Percentiles rank a stretch among this genome's conserved stretches.
phyloP scores from a whole-genome alignment of 2,888 invertebrate species.

The Ennomos fuscantarius region DNA sequence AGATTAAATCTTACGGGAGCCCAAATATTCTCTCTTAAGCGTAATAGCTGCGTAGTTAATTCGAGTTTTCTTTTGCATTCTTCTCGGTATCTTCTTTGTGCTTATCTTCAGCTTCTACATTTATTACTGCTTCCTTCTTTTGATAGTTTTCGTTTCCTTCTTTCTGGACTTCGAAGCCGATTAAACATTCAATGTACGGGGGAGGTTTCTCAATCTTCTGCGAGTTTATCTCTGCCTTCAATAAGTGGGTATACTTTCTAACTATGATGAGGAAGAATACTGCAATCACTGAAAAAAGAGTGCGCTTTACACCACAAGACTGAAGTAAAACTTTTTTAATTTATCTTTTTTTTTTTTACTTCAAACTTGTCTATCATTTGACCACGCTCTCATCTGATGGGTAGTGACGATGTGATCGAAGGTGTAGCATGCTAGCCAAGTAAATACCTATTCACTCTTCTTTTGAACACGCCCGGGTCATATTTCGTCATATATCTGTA shows the following conservation, averaged over 20 bases:
- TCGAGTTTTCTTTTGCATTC: conserved; percentile 8
- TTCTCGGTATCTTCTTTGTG: conserved; percentile 33
- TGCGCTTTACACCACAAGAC: too few relatives aligned
- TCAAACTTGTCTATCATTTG: too few relatives aligned
- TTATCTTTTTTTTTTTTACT: too few relatives aligned
- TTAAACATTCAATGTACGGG: conserved; percentile 65
- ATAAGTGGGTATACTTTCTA: conserved; percentile 52
- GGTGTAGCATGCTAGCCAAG: too few relatives aligned
- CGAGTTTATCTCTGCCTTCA: conserved; percentile 50
- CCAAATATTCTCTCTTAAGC: background rate
- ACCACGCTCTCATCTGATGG: too few relatives aligned
- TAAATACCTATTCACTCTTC: too few relatives aligned
- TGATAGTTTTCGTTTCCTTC: conserved; percentile 25
- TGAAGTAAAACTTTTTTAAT: too few relatives aligned
- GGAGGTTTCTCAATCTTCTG: conserved; percentile 60
- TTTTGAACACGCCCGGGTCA: too few relatives aligned
- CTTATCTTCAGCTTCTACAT: conserved; percentile 45
- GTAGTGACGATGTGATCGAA: too few relatives aligned
- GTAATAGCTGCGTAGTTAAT: background rate
- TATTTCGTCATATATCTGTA: too few relatives aligned
- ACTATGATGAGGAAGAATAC: conserved; percentile 54
- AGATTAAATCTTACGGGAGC: conserved; percentile 6
- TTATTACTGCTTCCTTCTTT: conserved; percentile 39
- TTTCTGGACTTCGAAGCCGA: conserved; percentile 41
- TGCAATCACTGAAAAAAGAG: conserved; percentile 52